Evolutionary conservation across 2,113 vertebrate genomes (phyloP).

Genomic region (Pampusana beccarii): DNA sequence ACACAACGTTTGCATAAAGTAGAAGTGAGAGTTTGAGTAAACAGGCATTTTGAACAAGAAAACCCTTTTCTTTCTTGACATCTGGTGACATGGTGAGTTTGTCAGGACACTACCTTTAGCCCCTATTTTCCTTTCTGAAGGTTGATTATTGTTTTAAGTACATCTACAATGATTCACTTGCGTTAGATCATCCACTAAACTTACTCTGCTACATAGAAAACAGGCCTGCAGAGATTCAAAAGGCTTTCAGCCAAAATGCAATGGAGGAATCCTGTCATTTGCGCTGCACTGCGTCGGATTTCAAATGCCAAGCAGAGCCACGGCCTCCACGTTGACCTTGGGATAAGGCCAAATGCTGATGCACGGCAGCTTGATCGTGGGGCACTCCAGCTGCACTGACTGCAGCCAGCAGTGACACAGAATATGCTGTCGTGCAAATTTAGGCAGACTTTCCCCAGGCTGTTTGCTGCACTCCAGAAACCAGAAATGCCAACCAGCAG

Average conservation of each 20-base stretch:
- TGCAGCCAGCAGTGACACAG: neutral
- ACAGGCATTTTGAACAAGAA: neutral
- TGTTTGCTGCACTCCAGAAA: neutral
- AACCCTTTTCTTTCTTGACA: neutral
- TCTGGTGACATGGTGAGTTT: neutral
- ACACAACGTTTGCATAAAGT: neutral
- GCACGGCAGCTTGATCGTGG: neutral
- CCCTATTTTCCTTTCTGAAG: neutral
- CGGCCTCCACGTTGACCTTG: fast-evolving
- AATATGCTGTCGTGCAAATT: neutral
- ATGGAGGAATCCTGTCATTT: neutral
- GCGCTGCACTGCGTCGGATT: neutral
- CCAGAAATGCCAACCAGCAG: neutral
- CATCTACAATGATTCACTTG: neutral
- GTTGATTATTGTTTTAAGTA: neutral
- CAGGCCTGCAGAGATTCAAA: neutral
- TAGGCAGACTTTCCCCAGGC: neutral
- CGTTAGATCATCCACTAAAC: neutral
- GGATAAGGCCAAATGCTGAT: neutral
- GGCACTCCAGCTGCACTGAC: neutral
- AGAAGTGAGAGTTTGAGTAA: neutral
- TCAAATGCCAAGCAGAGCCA: neutral
- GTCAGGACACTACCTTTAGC: neutral
- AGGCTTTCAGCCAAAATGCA: neutral
- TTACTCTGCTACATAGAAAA: neutral